Evolutionary conservation across 2,113 vertebrate genomes (phyloP).

Genomic region (Embiotoca jacksoni): DNA sequence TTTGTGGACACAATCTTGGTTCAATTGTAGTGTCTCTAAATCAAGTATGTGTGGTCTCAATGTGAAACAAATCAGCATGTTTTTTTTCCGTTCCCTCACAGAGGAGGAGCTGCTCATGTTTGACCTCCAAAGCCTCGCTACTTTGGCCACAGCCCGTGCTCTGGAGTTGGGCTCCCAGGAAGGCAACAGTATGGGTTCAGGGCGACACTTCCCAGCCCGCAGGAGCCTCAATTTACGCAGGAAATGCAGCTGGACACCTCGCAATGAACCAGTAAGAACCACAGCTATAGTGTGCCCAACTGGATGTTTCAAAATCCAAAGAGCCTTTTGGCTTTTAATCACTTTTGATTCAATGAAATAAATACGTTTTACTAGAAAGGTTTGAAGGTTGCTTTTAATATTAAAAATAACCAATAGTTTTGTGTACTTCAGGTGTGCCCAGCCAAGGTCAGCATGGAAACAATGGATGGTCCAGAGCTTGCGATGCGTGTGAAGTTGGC

Average conservation of each 20-base stretch:
- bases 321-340: not conserved
- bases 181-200: conserved; percentile 34
- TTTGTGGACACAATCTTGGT: too few species aligned
- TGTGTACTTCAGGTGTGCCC: conserved; percentile 89
- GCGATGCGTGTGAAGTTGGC: conserved; percentile 93
- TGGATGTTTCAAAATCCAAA: not conserved
- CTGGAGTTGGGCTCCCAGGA: conserved; percentile 83
- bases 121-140: conserved; percentile 93
- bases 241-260: conserved; percentile 95
- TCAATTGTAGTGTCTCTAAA: not conserved
- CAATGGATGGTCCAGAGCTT: conserved; percentile 93
- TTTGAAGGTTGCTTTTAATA: not conserved
- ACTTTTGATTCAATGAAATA: not conserved
- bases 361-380: not conserved
- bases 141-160: conserved; percentile 92
- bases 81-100: conserved; percentile 64
- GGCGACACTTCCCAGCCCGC: conserved; percentile 76
- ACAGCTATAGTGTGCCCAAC: not conserved
- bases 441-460: conserved; percentile 92
- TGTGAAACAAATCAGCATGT: not conserved
- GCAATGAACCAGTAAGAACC: conserved; percentile 90
- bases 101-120: conserved; percentile 90
- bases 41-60: not conserved
- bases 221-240: conserved; percentile 89
- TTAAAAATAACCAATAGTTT: conserved; percentile 21